Base-by-base conservation (phyloP, 2,888 invertebrate genomes). In the Tupiocoris notatus region DNA sequence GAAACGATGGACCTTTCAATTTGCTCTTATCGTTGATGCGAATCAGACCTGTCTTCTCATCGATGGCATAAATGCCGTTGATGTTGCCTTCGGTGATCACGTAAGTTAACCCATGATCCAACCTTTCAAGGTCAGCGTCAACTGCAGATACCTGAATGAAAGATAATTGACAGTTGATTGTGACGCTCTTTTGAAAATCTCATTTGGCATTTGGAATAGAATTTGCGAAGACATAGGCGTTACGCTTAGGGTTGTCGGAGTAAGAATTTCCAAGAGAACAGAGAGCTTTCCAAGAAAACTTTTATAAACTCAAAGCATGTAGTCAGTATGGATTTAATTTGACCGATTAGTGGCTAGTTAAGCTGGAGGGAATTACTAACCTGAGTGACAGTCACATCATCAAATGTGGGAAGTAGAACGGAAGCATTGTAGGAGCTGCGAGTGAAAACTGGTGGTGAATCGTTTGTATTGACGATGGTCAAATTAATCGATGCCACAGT, bases 11-110 rank as follows among this genome's bases (percentile, higher is more conserved):
- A 54, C 86, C 84, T 2, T 25, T 58, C 79, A 87, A 88, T 73
- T 87, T 86, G 12, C 89, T 89, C 1, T 88, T 87, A 81, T 89
- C 87, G 9, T 86, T 81, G 2, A 92, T 89, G 3, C 89, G 89
- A 64, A 94, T 86, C 59, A 89, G 84, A 12, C 93, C 94, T 1
- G 86, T 88, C 68, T 86, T 84, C 0, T 88, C 83, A 81, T 93
- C 88, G 76, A 97, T 90, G 25, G 87, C 85, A 84, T 96, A 96
- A 16, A 89, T 88, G 70, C 89, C 88, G 58, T 85, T 88, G 79
- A 88, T 86, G 84, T 96, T 94, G 12, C 95, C 95, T 82, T 92
- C 91, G 77, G 93, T 89, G 77, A 97, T 90, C 81, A 92, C 92
- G 84, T 74, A 74, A 1, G 56, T 70, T 59, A 70, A 70, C 7